Conservation (phyloP, 1,140 invertebrate species). For the Nymphalis io region DNA sequence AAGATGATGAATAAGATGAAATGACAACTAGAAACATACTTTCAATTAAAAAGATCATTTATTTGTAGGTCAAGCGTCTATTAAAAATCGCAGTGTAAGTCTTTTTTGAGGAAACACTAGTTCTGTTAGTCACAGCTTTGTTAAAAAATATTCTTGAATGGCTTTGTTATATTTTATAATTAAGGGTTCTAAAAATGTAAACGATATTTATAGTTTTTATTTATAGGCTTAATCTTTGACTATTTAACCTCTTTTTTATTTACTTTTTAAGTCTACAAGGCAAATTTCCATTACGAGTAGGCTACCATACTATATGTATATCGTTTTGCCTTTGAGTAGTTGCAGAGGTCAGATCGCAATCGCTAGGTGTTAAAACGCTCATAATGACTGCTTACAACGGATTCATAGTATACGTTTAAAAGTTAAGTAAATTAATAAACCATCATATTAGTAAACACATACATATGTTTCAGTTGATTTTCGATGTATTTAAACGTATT, state of each 20-base stretch:
- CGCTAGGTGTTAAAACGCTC: background rate
- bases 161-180: no score
- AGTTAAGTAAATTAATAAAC: background rate
- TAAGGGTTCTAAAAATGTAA: no score
- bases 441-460: background rate
- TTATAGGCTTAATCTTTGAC: no score
- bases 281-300: no score
- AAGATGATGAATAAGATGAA: no score
- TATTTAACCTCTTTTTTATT: no score
- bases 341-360: constrained; percentile 9
- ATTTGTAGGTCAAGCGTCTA: constrained; percentile 13
- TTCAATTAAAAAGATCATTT: constrained; percentile 9
- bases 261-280: no score
- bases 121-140: background rate
- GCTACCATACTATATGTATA: no score
- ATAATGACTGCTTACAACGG: background rate
- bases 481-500: background rate
- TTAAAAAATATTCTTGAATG: background rate
- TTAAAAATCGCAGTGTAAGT: constrained; percentile 10
- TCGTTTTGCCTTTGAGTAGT: background rate
- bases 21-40: background rate
- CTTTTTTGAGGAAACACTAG: background rate
- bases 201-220: no score
- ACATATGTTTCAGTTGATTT: background rate
- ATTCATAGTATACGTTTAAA: background rate